phyloP scores from a whole-genome alignment of 2,797 vertebrate genomes.

The Cryptoprocta ferox region DNA sequence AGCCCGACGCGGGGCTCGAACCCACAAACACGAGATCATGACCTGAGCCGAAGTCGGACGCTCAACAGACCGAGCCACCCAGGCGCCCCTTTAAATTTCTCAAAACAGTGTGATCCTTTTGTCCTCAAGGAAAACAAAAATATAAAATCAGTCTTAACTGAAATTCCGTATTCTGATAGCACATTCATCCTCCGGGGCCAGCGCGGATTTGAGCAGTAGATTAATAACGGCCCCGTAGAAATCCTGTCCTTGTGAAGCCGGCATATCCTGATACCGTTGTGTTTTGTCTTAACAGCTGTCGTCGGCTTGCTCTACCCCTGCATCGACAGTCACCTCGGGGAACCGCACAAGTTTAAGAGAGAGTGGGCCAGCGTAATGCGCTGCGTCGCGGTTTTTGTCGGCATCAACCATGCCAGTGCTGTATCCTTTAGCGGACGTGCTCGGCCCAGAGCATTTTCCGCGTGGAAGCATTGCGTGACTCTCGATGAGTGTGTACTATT shows the following conservation, averaged over 20 bases:
- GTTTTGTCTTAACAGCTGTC: conserved; percentile 89
- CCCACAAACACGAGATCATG: no score
- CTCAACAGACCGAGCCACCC: no score
- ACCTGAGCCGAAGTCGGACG: no score
- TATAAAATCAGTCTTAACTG: neutral
- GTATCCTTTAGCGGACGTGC: conserved; percentile 92
- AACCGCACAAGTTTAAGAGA: conserved; percentile 99
- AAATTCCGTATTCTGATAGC: accelerated
- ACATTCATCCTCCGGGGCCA: neutral
- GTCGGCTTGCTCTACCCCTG: conserved; percentile 97
- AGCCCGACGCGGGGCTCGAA: no score
- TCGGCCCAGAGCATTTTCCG: accelerated
- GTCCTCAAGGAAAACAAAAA: neutral
- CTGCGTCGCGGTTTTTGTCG: conserved; percentile 98
- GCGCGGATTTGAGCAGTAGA: accelerated
- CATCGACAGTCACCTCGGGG: conserved; percentile 97
- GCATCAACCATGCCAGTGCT: conserved; percentile 98
- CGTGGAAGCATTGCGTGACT: accelerated
- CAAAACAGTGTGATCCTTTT: neutral
- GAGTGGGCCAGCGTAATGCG: conserved; percentile 99
- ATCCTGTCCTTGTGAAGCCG: accelerated
- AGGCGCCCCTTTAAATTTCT: neutral
- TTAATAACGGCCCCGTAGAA: accelerated
- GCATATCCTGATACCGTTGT: neutral
- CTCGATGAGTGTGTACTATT: accelerated